Base-by-base conservation (phyloP, 2,888 invertebrate genomes). In the Trachelus stipa region DNA sequence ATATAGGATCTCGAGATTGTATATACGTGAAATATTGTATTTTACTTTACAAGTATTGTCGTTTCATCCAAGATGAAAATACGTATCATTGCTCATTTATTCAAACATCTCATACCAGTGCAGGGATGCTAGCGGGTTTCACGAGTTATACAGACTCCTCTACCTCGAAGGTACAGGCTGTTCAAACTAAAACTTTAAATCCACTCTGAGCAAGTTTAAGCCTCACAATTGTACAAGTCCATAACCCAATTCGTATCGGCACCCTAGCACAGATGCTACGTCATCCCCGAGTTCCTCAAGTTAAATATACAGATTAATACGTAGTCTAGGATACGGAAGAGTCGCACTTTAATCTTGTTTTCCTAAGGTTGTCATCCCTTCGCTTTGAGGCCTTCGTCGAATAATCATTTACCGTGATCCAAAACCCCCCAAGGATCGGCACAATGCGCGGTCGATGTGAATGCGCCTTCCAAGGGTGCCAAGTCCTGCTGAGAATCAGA, bases 401-500 rank as follows among this genome's bases (percentile, higher is more conserved):
- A 56, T 23, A 23, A 56, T 56, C 56, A 23, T 56, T 56, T 56
- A 56, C 23, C 9, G 23, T 6, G 56, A 23, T 15, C 9, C 56
- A 69, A 77, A 34, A 11, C 9, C 34, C 77, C 35, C 34, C 34
- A 33, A 73, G 76, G 75, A 76, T 76, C 75, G 69, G 68, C n/a
- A 35, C 33, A 76, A 34, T 71, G 11, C 15, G 76, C 34, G 71
- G 23, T 40, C 34, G 40, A 56, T 71, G 69, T 34, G 33, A 35
- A 75, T n/a, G 69, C 30, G 23, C 56, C 34, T 40, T 23, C 34
- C 34, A 34, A 73, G 34, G 34, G 74, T 30, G 33, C 37, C 23
- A 35, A 73, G 15, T 31, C 56, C 68, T 12, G 73, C 40, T 33
- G 76, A 73, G 74, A 73, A 69, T 74, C 71, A 56, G 77, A 77